Conservation (phyloP, 2,888 invertebrate species). For the Theretra japonica region DNA sequence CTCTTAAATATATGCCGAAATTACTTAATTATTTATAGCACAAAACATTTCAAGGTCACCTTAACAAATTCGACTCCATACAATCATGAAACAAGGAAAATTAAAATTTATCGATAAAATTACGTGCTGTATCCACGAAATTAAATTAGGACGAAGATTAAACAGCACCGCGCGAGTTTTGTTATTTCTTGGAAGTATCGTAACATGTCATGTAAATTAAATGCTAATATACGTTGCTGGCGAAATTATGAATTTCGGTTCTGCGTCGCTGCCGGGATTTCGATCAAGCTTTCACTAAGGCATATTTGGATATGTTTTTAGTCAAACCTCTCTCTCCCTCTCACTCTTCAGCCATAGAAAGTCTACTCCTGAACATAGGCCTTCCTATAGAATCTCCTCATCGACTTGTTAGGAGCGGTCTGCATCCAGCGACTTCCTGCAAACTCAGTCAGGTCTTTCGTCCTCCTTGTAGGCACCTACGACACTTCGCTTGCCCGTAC, state of each 20-base stretch:
- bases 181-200: slow-evolving; percentile 1
- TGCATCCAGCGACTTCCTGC: too few species aligned
- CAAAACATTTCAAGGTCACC: background rate
- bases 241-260: background rate
- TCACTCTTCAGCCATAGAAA: too few species aligned
- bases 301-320: background rate
- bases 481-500: too few species aligned
- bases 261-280: background rate
- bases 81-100: background rate
- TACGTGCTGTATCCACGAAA: background rate
- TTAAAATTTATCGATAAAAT: background rate
- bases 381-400: too few species aligned
- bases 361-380: too few species aligned
- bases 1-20: too few species aligned
- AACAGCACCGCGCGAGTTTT: background rate
- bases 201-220: slow-evolving; percentile 11
- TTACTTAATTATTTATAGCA: too few species aligned
- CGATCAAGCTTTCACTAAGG: background rate
- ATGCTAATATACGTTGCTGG: slow-evolving; percentile 4
- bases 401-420: too few species aligned
- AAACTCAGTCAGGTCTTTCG: too few species aligned
- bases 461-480: too few species aligned
- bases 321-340: background rate
- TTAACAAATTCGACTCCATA: background rate
- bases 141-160: slow-evolving; percentile 14